These are phyloP conservation scores for Sarcophilus harrisii DNA, from an alignment of 2,797 vertebrate species.

Conservation along the genomic window DNA sequence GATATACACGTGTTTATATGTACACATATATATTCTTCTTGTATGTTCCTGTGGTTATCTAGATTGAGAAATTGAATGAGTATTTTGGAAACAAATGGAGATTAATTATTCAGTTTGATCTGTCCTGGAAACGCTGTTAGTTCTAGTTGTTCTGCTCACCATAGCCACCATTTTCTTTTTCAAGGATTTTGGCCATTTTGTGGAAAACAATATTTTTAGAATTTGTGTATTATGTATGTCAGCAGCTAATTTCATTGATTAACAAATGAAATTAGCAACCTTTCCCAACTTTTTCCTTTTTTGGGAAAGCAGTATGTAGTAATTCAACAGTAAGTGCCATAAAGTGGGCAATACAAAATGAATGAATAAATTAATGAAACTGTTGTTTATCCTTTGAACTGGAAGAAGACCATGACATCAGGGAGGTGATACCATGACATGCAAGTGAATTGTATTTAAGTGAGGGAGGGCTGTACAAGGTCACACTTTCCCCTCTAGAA, in stretches of 20 bases:
- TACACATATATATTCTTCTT: background rate
- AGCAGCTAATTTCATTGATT: conserved; percentile 49
- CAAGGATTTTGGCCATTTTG: conserved; percentile 51
- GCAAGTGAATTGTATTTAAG: too few relatives aligned
- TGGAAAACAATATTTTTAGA: conserved; percentile 45
- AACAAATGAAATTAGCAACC: background rate
- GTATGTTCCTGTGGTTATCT: conserved; percentile 66
- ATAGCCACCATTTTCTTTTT: conserved; percentile 61
- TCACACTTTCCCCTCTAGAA: too few relatives aligned
- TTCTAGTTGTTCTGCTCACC: conserved; percentile 52
- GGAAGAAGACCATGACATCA: too few relatives aligned
- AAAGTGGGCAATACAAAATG: conserved; percentile 24
- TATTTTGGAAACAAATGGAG: conserved; percentile 72
- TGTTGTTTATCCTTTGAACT: too few relatives aligned
- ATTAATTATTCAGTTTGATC: conserved; percentile 69
- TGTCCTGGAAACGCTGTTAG: conserved; percentile 50
- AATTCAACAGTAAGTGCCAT: conserved; percentile 13
- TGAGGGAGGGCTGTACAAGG: too few relatives aligned
- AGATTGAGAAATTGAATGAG: conserved; percentile 63
- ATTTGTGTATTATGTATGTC: conserved; percentile 10
- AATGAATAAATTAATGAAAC: conserved; percentile 12
- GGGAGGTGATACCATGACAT: too few relatives aligned
- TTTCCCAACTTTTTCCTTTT: background rate
- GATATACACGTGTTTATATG: background rate
- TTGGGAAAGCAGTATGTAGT: conserved; percentile 29